Base-by-base conservation (phyloP, 2,113 vertebrate genomes). In the Oreochromis aureus region DNA sequence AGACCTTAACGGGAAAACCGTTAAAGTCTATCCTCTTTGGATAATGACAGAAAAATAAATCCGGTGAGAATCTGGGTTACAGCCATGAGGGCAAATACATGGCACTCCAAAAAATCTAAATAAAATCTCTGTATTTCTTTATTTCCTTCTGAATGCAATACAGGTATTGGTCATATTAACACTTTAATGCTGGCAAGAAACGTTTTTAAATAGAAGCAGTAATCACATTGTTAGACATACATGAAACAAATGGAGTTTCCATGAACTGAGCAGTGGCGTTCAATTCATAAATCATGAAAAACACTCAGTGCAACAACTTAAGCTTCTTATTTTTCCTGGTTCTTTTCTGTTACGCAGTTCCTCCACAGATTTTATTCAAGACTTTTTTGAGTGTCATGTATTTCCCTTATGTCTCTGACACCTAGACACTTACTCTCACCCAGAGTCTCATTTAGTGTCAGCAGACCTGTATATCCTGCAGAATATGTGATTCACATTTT, bases 301-400 rank as follows among this genome's bases (percentile, higher is more conserved):
- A 73, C 41, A 73, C 41, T 46, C 22, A 11, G 41, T 73, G 15
- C 41, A 48, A 46, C 69, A 46, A 18, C 69, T 76, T 48, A 30
- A 30, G 15, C 69, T 0, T 18, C 9, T 76, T 2, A 30, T 73
- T 30, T 46, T 1, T 46, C 22, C 3, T 0, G 0, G n/a, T 71
- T 73, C 22, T 46, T 73, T 46, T 0, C 69, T 76, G 24, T 76
- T 76, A 30, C 2, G 6, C 6, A 73, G 15, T 76, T 48, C 41
- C 24, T 76, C 24, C 69, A 19, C 6, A 0, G 41, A 48, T 30
- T 0, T 73, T 0, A 73, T 48, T 7, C 69, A 30, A 27, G 41
- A 0, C 19, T 27, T 30, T 76, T 76, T 48, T 0, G 0, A 76
- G 6, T 30, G 15, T 46, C 41, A 18, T 0, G 15, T 48, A 19